Base-by-base conservation (phyloP, 2,888 invertebrate species). In the Galerucella pusilla region DNA sequence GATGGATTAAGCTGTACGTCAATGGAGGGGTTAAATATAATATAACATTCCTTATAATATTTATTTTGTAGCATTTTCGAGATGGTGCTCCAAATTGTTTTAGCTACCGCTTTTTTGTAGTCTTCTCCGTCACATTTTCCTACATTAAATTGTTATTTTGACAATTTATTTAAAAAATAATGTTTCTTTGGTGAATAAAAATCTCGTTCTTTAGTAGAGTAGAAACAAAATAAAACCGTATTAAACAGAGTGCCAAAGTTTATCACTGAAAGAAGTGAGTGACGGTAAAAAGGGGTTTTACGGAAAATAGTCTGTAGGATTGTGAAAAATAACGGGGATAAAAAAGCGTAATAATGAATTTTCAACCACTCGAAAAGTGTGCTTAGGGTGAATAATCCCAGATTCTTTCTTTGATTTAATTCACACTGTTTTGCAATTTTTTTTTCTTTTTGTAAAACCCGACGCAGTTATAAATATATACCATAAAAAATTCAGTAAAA, bases 321-420 rank as follows among this genome's bases (percentile, higher is more conserved):
- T 45, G 45, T 9, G 54, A 57, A 45, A 64, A 64, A 64, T 16
- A 42, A 45, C 16, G 46, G 42, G 16, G 28, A 64, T 64, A 64
- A 64, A 64, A 46, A 64, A 64, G 20, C 64, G 20, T 11, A 64
- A 64, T 64, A 64, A 64, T 64, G 64, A 64, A 64, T 64, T 64
- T 64, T 46, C 46, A 64, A 45, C 64, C 16, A 46, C 46, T 64
- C 46, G 45, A 11, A 64, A 64, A 64, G 45, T 64, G 46, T 64
- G 64, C 20, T 64, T 45, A 64, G 45, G 64, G 45, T 45, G 64
- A 45, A 64, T 64, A 64, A 64, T 64, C 45, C 64, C 45, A 20
- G 45, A 42, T 64, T 7, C 46, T 64, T 64, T 11, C 64, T 64
- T 45, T 64, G 64, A 64, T 64, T 64, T 64, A 64, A 64, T 64